phyloP scores from a whole-genome alignment of 2,888 invertebrate genomes.

The Thelaira solivaga region DNA sequence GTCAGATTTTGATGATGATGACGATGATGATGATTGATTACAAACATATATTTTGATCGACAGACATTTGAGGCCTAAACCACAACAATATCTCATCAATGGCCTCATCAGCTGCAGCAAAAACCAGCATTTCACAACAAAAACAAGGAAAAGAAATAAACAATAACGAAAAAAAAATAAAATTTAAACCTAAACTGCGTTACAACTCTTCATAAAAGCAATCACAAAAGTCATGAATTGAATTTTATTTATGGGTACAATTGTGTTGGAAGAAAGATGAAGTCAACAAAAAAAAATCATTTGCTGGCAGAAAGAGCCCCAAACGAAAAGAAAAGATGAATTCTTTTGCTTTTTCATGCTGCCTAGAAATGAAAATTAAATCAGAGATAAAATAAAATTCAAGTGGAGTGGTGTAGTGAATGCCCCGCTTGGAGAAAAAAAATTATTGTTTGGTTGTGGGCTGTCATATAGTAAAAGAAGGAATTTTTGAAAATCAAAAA shows the following conservation, averaged over 20 bases:
- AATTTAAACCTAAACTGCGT: too few species aligned
- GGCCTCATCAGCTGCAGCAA: slow-evolving; percentile 1
- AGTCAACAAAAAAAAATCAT: slow-evolving; percentile 31
- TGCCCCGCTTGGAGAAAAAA: neutral
- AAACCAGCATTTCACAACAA: neutral
- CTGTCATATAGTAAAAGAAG: slow-evolving; percentile 47
- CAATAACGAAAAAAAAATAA: too few species aligned
- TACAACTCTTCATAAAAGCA: slow-evolving; percentile 32
- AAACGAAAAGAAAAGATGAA: slow-evolving; percentile 32
- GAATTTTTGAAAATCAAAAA: slow-evolving; percentile 19
- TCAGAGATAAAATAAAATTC: slow-evolving; percentile 47
- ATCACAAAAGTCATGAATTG: slow-evolving; percentile 58
- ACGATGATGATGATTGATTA: slow-evolving; percentile 63
- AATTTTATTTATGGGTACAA: slow-evolving; percentile 54
- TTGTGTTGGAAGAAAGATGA: slow-evolving; percentile 46
- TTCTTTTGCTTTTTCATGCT: slow-evolving; percentile 14
- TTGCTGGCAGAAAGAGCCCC: slow-evolving; percentile 27
- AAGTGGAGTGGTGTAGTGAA: neutral
- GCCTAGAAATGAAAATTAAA: slow-evolving; percentile 48
- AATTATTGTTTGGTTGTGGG: slow-evolving; percentile 54
- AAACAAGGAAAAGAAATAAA: neutral
- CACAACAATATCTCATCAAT: slow-evolving; percentile 26
- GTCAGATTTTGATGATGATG: slow-evolving; percentile 60
- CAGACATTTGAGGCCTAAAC: slow-evolving; percentile 42
- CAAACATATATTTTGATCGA: slow-evolving; percentile 57